Conservation (phyloP, 2,888 invertebrate species). For the Drosophila helvetica region DNA sequence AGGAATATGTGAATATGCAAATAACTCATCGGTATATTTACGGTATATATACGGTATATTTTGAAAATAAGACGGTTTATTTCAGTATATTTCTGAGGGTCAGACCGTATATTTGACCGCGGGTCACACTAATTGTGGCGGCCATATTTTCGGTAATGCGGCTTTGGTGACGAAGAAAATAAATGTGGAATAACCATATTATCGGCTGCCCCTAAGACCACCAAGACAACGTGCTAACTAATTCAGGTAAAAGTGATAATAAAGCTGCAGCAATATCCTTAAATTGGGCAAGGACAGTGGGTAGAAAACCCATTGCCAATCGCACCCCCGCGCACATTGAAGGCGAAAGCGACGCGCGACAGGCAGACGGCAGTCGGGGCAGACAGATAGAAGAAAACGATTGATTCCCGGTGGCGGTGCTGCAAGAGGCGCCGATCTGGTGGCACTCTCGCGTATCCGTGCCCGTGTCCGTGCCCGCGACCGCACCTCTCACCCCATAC, state of each 20-base stretch:
- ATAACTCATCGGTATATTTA: too few species aligned
- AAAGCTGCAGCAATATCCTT: slow-evolving; percentile 10
- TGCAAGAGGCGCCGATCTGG: slow-evolving; percentile 14
- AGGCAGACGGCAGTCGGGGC: neutral
- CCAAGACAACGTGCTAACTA: slow-evolving; percentile 12
- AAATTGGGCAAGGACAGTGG: neutral
- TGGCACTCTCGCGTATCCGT: neutral
- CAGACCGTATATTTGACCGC: too few species aligned
- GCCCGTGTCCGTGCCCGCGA: neutral
- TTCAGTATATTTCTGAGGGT: too few species aligned
- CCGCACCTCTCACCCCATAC: slow-evolving; percentile 16
- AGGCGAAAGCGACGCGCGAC: slow-evolving; percentile 1
- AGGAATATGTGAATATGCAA: too few species aligned
- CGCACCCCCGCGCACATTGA: neutral
- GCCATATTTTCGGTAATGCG: neutral
- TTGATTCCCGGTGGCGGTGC: slow-evolving; percentile 28
- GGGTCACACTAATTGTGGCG: neutral
- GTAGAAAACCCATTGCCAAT: neutral
- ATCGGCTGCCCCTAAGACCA: neutral
- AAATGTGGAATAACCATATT: neutral
- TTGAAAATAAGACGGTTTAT: too few species aligned
- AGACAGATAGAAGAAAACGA: slow-evolving; percentile 33
- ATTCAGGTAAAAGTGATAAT: slow-evolving; percentile 49
- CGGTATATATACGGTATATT: too few species aligned
- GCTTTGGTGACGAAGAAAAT: neutral